Evolutionary conservation across 2,797 vertebrate genomes (phyloP).

Genomic region (Smutsia gigantea): DNA sequence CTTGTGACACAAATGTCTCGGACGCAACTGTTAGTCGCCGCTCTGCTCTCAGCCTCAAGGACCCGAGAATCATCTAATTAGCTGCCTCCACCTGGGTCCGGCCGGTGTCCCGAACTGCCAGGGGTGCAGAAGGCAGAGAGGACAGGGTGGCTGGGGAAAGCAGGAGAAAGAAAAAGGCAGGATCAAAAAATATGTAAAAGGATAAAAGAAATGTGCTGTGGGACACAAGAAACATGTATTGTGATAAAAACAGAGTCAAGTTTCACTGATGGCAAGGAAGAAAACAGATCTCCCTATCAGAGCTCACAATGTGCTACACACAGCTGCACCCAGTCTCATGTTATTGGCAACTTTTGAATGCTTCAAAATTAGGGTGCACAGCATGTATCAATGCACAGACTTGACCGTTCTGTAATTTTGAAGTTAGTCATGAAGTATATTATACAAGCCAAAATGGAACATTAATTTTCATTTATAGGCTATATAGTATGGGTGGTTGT

Average conservation of each 20-base stretch:
- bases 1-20: background rate
- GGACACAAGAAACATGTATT: background rate
- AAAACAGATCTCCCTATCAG: background rate
- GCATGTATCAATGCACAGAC: background rate
- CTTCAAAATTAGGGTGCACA: background rate
- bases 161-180: background rate
- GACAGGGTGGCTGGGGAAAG: background rate
- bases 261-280: background rate
- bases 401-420: background rate
- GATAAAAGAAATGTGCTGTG: background rate
- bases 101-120: background rate
- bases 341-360: background rate
- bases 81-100: background rate
- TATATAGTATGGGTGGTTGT: background rate
- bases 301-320: background rate
- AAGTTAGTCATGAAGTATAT: background rate
- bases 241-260: background rate
- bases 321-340: background rate
- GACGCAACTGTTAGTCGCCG: background rate
- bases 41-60: background rate
- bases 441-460: background rate
- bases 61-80: background rate
- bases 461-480: background rate
- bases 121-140: background rate
- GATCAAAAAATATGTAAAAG: background rate